Evolutionary conservation across 2,113 vertebrate genomes (phyloP).

Genomic region (Hemiscyllium ocellatum): DNA sequence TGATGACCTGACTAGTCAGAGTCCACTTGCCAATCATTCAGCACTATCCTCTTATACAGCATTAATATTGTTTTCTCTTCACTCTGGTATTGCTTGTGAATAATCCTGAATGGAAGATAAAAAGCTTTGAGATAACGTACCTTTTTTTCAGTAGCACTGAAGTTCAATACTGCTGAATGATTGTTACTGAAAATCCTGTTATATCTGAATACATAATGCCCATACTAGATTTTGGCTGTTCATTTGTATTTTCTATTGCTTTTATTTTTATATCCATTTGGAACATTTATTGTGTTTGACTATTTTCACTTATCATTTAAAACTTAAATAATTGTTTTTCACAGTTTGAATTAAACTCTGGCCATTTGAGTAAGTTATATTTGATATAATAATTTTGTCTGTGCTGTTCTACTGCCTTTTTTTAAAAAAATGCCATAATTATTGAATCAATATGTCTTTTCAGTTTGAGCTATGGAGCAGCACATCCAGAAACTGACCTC

Average conservation of each 20-base stretch:
- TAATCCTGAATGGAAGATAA: too few species aligned
- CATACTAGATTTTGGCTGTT: not conserved
- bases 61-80: too few species aligned
- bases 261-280: not conserved
- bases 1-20: too few species aligned
- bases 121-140: too few species aligned
- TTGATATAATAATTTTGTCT: conserved; percentile 48
- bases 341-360: not conserved
- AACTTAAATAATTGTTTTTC: not conserved
- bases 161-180: too few species aligned
- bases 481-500: conserved; percentile 81
- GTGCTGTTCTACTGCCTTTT: conserved; percentile 38
- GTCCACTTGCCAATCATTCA: too few species aligned
- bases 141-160: too few species aligned
- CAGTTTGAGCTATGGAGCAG: conserved; percentile 87
- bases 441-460: conserved; percentile 43
- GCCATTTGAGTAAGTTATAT: conserved; percentile 42
- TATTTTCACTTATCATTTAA: not conserved
- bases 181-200: not conserved
- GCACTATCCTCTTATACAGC: too few species aligned
- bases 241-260: not conserved
- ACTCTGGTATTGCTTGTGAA: too few species aligned
- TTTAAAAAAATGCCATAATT: not conserved
- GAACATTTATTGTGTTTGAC: not conserved
- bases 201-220: not conserved